Base-by-base conservation (phyloP, 2,888 invertebrate species). In the Helleia helle region DNA sequence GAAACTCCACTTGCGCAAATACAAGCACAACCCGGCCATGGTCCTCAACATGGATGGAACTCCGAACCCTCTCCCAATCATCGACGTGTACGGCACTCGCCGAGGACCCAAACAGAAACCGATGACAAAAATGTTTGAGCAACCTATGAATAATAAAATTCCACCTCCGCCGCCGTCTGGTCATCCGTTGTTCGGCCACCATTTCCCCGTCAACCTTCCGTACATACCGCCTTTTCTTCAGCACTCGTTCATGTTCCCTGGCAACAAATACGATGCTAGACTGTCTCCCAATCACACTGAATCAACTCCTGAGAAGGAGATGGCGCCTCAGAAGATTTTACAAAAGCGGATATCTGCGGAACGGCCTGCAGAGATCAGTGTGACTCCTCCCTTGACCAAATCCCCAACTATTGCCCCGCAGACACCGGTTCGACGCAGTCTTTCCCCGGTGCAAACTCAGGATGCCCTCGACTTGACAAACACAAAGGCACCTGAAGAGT, bases 1-100 rank as follows among this genome's bases (percentile, higher is more conserved):
- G 37, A 99, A 99, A 75, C 86, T 97, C 14, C 99, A 99, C 71
- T 83, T 99, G 28, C 88, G 96, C 27, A 98, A 97, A 68, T 96
- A 97, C 65, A 86, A 88, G 15, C 99, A 99, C 70, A 90, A 90
- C 49, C 96, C 97, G 0, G 96, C 93, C 0, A 91, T 95, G 86
- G 96, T 97, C 0, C 81, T 96, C 8, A 95, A 96, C 58, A 87
- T 93, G 11, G 96, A 96, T 56, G 96, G 96, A 1, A 90, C 94
- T 0, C 94, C 95, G 0, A 96, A 96, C 71, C 94, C 95, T 0
- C 69, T 93, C 25, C 92, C 94, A 0, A 92, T 96, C 9, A 95
- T 97, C 41, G 96, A 96, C 67, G 93, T 96, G 0, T 95, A 96
- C 60, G 96, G 96, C 18, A 95, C 94, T 0, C 87, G 95, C 2